Evolutionary conservation across 2,113 vertebrate species (phyloP).

Genomic region (Vidua chalybeata): DNA sequence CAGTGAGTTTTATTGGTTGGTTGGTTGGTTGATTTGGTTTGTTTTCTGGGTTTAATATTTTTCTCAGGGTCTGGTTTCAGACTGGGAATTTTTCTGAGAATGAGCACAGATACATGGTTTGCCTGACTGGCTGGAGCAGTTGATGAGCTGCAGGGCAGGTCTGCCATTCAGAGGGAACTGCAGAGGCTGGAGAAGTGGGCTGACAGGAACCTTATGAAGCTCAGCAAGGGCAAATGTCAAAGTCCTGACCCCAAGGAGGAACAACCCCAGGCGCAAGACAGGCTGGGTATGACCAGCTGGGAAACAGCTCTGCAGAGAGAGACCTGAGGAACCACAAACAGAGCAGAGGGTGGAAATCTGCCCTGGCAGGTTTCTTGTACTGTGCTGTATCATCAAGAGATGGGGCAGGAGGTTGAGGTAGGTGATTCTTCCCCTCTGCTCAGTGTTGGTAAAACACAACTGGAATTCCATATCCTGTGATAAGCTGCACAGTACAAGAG

Average conservation of each 20-base stretch:
- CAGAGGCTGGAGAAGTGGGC: background rate
- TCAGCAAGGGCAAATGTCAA: background rate
- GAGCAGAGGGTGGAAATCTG: background rate
- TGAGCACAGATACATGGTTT: background rate
- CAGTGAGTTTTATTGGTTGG: background rate
- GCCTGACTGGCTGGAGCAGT: rapidly evolving
- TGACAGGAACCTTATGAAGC: background rate
- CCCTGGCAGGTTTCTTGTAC: background rate
- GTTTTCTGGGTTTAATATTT: background rate
- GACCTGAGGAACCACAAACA: background rate
- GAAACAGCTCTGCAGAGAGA: background rate
- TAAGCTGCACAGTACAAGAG: background rate
- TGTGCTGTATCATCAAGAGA: background rate
- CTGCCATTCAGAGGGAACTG: background rate
- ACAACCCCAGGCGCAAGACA: background rate
- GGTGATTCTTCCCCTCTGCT: background rate
- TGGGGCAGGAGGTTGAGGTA: background rate
- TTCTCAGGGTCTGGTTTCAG: background rate
- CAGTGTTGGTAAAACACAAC: background rate
- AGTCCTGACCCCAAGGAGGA: background rate
- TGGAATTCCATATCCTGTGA: background rate
- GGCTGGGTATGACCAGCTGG: background rate
- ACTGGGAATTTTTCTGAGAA: background rate
- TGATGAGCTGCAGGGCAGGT: background rate
- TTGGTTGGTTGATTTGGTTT: background rate